Percentiles rank a stretch among this genome's conserved stretches.
phyloP scores from a whole-genome alignment of 2,888 invertebrate species.

The Philaethria dido region DNA sequence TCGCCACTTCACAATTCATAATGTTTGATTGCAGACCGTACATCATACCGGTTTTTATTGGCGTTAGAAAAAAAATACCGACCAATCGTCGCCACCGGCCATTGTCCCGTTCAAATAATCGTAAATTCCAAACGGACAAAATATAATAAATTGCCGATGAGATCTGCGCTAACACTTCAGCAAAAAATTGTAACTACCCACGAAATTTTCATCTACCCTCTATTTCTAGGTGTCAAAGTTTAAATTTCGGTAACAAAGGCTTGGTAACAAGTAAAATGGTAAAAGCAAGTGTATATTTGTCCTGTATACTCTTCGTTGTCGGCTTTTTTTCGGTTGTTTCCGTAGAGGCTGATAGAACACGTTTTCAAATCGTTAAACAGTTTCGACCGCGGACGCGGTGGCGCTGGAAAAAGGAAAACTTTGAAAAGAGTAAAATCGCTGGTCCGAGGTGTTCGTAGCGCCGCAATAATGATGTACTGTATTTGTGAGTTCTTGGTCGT shows the following conservation, averaged over 20 bases:
- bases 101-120: conserved; percentile 80
- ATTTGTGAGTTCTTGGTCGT: conserved; percentile 51
- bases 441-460: conserved; percentile 66
- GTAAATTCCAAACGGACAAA: conserved; percentile 82
- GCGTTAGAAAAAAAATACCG: conserved; percentile 69
- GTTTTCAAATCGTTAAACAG: conserved; percentile 85
- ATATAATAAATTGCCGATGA: conserved; percentile 84
- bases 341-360: conserved; percentile 83
- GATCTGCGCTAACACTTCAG: conserved; percentile 75
- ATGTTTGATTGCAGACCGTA: conserved; percentile 49
- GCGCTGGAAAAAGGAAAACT: conserved; percentile 65
- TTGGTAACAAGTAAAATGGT: conserved; percentile 48
- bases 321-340: conserved; percentile 82
- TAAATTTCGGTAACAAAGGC: conserved; percentile 50
- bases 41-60: conserved; percentile 65
- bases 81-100: conserved; percentile 72
- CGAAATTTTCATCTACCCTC: conserved; percentile 46
- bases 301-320: conserved; percentile 79
- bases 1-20: conserved; percentile 51
- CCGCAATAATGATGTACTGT: conserved; percentile 60
- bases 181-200: conserved; percentile 49
- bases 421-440: conserved; percentile 66
- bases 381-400: conserved; percentile 74
- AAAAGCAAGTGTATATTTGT: conserved; percentile 78
- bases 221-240: conserved; percentile 46